Conservation (phyloP, 2,113 vertebrate species). For the Urocolius indicus region DNA sequence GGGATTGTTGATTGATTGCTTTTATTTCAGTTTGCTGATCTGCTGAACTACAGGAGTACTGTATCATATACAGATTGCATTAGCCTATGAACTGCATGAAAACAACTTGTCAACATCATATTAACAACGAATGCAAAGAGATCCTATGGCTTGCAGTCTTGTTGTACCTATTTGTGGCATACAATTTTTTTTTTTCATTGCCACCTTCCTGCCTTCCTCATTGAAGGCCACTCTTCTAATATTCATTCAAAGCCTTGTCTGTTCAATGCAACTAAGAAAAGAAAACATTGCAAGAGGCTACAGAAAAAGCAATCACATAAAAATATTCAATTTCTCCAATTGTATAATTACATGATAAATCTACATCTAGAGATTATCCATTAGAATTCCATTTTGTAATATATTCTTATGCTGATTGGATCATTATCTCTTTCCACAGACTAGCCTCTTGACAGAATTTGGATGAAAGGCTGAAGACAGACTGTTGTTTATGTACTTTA, state of each 20-base stretch:
- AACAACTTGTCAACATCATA: not conserved
- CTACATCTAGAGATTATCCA: not conserved
- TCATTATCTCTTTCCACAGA: slow-evolving; percentile 33
- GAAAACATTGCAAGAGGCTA: not conserved
- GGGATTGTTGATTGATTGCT: not conserved
- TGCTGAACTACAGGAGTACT: not conserved
- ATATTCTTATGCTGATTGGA: slow-evolving; percentile 6
- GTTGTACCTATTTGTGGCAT: not conserved
- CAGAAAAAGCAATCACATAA: not conserved
- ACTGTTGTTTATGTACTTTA: not conserved
- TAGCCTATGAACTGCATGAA: not conserved
- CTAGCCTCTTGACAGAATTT: slow-evolving; percentile 1
- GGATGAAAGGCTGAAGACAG: not conserved
- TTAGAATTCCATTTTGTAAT: slow-evolving; percentile 28
- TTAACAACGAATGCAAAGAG: not conserved
- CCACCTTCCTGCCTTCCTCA: not conserved
- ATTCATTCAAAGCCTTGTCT: not conserved
- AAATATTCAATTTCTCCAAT: not conserved
- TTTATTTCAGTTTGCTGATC: not conserved
- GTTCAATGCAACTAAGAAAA: not conserved
- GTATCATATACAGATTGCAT: not conserved
- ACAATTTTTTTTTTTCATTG: not conserved
- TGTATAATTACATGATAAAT: slow-evolving; percentile 22
- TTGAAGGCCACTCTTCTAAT: not conserved
- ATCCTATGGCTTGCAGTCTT: not conserved